phyloP scores from a whole-genome alignment of 2,888 invertebrate species.

The Pomacea canaliculata region DNA sequence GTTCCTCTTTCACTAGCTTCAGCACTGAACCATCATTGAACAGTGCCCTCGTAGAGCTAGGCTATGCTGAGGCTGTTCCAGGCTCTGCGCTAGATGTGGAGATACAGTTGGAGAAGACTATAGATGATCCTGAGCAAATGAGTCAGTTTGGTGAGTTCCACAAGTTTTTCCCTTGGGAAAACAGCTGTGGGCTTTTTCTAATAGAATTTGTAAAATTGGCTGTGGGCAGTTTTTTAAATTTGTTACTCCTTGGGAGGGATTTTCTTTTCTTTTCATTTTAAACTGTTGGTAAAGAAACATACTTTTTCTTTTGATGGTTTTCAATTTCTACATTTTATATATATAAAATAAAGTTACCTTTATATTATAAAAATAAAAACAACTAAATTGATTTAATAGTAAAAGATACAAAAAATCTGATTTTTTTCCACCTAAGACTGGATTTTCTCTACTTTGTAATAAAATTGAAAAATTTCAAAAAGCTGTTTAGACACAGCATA shows the following conservation, averaged over 20 bases:
- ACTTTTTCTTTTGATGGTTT: too few species aligned
- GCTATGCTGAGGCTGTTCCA: slow-evolving; percentile 34
- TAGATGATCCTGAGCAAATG: slow-evolving; percentile 28
- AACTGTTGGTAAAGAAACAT: not conserved
- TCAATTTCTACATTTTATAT: too few species aligned
- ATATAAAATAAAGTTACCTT: too few species aligned
- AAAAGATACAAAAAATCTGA: too few species aligned
- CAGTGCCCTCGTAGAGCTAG: slow-evolving; percentile 44
- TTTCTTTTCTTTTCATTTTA: not conserved
- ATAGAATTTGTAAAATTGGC: not conserved
- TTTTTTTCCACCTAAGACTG: too few species aligned
- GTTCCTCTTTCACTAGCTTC: slow-evolving; percentile 23
- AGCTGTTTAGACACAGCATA: too few species aligned
- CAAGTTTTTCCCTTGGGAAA: not conserved
- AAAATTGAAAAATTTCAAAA: too few species aligned
- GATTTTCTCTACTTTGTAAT: too few species aligned
- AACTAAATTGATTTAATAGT: too few species aligned
- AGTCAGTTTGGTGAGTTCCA: not conserved
- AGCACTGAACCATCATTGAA: slow-evolving; percentile 37
- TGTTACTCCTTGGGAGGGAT: not conserved
- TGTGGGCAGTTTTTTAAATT: not conserved
- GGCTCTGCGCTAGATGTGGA: slow-evolving; percentile 49
- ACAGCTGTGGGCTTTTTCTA: not conserved
- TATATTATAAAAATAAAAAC: too few species aligned
- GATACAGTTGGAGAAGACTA: slow-evolving; percentile 43